Conservation (phyloP, 2,113 vertebrate species). For the Periophthalmodon schlosseri region DNA sequence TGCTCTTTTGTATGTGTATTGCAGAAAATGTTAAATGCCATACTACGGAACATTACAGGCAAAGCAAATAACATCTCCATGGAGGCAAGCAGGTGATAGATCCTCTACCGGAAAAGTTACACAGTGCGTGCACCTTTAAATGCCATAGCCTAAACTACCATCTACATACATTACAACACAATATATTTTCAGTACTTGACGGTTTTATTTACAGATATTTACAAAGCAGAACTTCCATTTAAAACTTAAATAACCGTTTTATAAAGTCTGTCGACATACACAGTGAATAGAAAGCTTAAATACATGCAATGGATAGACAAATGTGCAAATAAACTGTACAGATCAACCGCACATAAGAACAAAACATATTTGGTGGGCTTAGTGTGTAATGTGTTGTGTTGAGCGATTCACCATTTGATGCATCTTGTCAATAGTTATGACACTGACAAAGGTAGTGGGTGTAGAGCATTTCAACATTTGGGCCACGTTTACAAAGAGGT, state of each 20-base stretch:
- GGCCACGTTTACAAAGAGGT: not conserved
- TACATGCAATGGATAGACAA: constrained; percentile 44
- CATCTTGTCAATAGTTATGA: constrained; percentile 3
- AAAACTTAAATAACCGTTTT: constrained; percentile 48
- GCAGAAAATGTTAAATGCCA: no score
- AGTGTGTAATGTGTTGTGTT: no score
- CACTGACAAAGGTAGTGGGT: not conserved
- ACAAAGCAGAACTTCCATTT: constrained; percentile 33
- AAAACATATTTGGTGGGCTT: no score
- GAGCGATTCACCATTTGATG: not conserved
- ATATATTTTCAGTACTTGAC: constrained; percentile 39
- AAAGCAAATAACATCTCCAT: no score
- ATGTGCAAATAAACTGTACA: constrained; percentile 31
- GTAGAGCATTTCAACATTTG: constrained; percentile 19
- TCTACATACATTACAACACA: not conserved
- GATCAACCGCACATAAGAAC: constrained; percentile 26
- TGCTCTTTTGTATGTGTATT: no score
- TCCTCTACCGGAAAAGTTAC: no score
- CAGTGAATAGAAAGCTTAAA: constrained; percentile 43
- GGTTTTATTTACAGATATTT: constrained; percentile 76
- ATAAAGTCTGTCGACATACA: constrained; percentile 41
- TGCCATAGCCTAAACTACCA: no score
- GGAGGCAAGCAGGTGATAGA: no score
- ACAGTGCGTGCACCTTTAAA: no score
- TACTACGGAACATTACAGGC: no score